Conservation (phyloP, 37 sponge, comb jelly and placozoan genomes). For the Mnemiopsis leidyi region DNA sequence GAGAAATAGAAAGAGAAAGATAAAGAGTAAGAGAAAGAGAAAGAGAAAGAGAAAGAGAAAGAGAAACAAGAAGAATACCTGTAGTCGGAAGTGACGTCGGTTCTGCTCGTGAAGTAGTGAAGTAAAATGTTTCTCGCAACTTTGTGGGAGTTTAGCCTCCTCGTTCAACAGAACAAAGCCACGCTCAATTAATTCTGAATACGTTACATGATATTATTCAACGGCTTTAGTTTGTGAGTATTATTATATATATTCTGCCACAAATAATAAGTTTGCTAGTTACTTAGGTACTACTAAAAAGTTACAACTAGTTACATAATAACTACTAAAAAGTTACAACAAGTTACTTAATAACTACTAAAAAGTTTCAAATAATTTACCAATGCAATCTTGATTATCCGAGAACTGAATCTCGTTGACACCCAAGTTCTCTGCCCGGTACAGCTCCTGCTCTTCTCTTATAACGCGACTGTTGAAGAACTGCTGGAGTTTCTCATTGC, state of each 20-base stretch:
- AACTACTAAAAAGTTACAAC: neutral
- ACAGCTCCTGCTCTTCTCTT: slow-evolving; percentile 91
- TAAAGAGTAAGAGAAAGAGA: too few species aligned
- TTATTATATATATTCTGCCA: too few species aligned
- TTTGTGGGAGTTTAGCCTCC: slow-evolving; percentile 85
- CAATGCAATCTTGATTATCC: slow-evolving; percentile 97
- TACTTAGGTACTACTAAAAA: neutral
- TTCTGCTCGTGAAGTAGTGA: slow-evolving; percentile 74
- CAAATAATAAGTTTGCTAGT: neutral
- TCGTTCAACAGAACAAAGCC: slow-evolving; percentile 87
- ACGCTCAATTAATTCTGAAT: slow-evolving; percentile 79
- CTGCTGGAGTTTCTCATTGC: slow-evolving; percentile 98
- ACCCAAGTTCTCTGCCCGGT: slow-evolving; percentile 80
- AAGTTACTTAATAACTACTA: neutral
- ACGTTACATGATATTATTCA: too few species aligned
- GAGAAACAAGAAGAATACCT: slow-evolving; percentile 66
- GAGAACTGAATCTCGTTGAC: slow-evolving; percentile 74
- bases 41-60: too few species aligned
- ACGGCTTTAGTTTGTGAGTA: too few species aligned
- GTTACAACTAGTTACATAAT: neutral
- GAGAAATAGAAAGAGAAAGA: too few species aligned
- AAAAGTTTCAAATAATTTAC: slow-evolving; percentile 63
- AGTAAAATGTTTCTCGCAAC: slow-evolving; percentile 78
- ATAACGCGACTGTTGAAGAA: slow-evolving; percentile 74
- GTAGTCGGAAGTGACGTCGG: slow-evolving; percentile 82